Conservation (phyloP, 2,888 invertebrate genomes). For the Calephelis perditalis region DNA sequence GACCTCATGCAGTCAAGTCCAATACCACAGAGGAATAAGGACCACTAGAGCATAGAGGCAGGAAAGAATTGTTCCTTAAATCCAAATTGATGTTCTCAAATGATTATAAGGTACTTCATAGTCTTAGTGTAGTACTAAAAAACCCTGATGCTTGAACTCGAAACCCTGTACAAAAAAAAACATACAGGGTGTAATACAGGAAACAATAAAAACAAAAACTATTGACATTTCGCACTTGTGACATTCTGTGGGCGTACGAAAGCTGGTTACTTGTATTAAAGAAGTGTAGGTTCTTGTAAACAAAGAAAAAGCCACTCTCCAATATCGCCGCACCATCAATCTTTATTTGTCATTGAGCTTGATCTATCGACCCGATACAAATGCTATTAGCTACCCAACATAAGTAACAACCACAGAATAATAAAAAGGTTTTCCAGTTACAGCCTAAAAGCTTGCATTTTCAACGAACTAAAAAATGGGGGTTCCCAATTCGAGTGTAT, state of each 20-base stretch:
- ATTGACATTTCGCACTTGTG: background rate
- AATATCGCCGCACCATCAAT: conserved; percentile 23
- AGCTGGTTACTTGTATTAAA: conserved; percentile 1
- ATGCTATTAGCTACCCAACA: conserved; percentile 21
- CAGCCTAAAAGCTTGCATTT: too few relatives aligned
- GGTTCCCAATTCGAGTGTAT: too few relatives aligned
- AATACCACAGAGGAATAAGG: too few relatives aligned
- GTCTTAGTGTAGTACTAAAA: too few relatives aligned
- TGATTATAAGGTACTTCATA: too few relatives aligned
- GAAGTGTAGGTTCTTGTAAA: conserved; percentile 4
- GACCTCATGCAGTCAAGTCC: too few relatives aligned
- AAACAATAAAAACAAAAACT: background rate
- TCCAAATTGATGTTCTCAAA: too few relatives aligned
- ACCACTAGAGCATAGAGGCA: too few relatives aligned
- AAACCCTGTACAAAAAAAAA: too few relatives aligned
- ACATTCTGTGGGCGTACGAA: background rate
- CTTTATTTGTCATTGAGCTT: conserved; percentile 28
- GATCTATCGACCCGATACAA: conserved; percentile 23
- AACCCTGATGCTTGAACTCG: too few relatives aligned
- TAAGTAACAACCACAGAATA: conserved; percentile 9
- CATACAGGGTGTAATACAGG: background rate
- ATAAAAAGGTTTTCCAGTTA: background rate
- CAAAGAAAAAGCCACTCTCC: conserved; percentile 11
- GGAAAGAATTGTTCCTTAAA: too few relatives aligned
- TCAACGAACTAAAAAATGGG: too few relatives aligned